Evolutionary conservation across 1,140 invertebrate genomes (phyloP).

Genomic region (Drosophila punjabiensis): DNA sequence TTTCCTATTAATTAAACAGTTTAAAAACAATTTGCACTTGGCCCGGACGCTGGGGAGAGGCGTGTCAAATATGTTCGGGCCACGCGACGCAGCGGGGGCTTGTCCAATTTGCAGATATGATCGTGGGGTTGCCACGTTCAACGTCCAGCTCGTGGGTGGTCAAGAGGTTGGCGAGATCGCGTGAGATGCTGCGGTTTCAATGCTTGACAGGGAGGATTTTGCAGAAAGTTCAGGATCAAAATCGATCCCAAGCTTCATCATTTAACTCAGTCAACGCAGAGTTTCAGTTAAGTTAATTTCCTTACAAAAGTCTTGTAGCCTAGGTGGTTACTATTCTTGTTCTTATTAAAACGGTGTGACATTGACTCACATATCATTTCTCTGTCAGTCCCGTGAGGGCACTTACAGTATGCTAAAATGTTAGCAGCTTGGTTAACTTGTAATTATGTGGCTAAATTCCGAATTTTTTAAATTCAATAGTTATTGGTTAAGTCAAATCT

Average conservation of each 20-base stretch:
- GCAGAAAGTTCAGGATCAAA: background rate
- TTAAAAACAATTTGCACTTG: slow-evolving; percentile 76
- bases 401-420: no score
- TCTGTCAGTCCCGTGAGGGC: no score
- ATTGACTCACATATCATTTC: no score
- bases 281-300: background rate
- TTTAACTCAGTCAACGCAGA: background rate
- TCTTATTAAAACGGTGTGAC: no score
- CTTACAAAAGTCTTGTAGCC: background rate
- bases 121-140: slow-evolving; percentile 23
- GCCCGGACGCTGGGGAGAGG: background rate
- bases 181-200: slow-evolving; percentile 1
- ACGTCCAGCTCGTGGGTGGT: slow-evolving; percentile 30
- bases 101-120: slow-evolving; percentile 44
- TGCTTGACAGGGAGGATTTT: background rate
- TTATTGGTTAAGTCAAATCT: no score
- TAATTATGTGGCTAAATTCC: no score
- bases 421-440: no score
- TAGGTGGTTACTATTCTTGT: no score
- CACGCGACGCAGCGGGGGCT: slow-evolving; percentile 49
- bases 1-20: slow-evolving; percentile 78
- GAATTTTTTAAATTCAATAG: no score
- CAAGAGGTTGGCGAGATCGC: slow-evolving; percentile 11
- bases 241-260: background rate
- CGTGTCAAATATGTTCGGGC: slow-evolving; percentile 21